These are phyloP conservation scores for Zhuqinia jingwanae DNA, from an alignment of 2,888 invertebrate genomes.

Conservation along the genomic window DNA sequence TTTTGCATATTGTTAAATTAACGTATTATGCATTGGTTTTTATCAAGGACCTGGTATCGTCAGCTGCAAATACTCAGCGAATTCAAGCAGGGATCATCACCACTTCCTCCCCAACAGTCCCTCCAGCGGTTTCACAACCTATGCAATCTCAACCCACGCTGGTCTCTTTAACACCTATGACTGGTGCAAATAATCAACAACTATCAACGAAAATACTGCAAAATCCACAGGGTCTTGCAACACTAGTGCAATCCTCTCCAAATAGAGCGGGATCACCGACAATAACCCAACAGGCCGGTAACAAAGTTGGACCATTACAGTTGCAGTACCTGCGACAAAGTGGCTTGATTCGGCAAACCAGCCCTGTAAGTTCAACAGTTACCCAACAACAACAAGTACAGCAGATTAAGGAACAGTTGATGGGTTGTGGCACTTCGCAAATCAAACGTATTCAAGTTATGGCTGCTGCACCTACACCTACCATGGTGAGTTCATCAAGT, in stretches of 20 bases:
- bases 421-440: slow-evolving; percentile 50
- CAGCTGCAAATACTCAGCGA: slow-evolving; percentile 47
- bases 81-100: slow-evolving; percentile 43
- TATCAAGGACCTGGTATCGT: slow-evolving; percentile 61
- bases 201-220: slow-evolving; percentile 46
- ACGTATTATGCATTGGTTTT: too few species aligned
- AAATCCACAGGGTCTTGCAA: slow-evolving; percentile 46
- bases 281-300: slow-evolving; percentile 40
- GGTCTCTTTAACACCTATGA: slow-evolving; percentile 70
- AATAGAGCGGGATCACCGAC: slow-evolving; percentile 31
- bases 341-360: slow-evolving; percentile 59
- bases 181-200: slow-evolving; percentile 39
- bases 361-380: slow-evolving; percentile 26
- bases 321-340: slow-evolving; percentile 61
- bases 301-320: slow-evolving; percentile 56
- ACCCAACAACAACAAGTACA: slow-evolving; percentile 72
- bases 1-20: too few species aligned
- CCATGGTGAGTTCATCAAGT: slow-evolving; percentile 46
- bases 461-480: slow-evolving; percentile 56
- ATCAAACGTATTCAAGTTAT: slow-evolving; percentile 74
- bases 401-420: slow-evolving; percentile 56
- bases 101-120: slow-evolving; percentile 33
- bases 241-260: slow-evolving; percentile 56
- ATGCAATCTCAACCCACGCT: slow-evolving; percentile 59
- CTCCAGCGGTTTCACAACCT: slow-evolving; percentile 32